Base-by-base conservation (phyloP, 2,797 vertebrate species). In the Characodon lateralis region DNA sequence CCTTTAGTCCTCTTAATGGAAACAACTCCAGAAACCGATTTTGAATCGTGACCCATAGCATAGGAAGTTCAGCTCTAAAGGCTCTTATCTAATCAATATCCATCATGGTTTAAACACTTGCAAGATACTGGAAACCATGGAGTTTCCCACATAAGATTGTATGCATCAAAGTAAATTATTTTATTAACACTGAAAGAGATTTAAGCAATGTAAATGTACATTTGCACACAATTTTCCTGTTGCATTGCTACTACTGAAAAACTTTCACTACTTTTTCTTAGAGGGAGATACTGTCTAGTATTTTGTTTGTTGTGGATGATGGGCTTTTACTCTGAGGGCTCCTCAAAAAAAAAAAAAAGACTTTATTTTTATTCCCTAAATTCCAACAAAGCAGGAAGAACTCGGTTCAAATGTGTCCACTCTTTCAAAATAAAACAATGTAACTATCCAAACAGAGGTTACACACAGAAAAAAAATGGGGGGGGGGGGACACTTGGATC, bases 361-460 rank as follows among this genome's bases (percentile, higher is more conserved):
- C 46, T 74, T 31, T 66, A 6, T 31, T 70, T n/a, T 31, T 55
- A 59, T 68, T 43, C 24, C 35, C 74, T 35, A 78, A 79, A 80
- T 73, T 46, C n/a, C 10, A 77, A 16, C 59, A 73, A 26, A 73
- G 50, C 20, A 76, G n/a, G 24, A 1, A 6, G 46, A 72, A 85
- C 1, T 31, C 28, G 81, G 77, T 35, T 50, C 66, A 65, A 74
- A 82, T 73, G 72, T 72, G 20, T 65, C n/a, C n/a, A 2, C 69
- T 76, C 59, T 51, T 69, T 78, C 18, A 18, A 39, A 79, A 83
- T 72, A 78, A 41, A 84, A 53, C 76, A 75, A 78, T 88, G 87
- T 86, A 73, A 89, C 77, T 82, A 83, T 85, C 72, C 82, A 78
- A 83, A 80, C 75, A 84, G 78, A 87, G 70, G 53, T 76, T 84